Percentiles rank a stretch among this genome's conserved stretches.
These are phyloP conservation scores for Pangasius mekongensis DNA, from an alignment of 2,797 vertebrate species.

Conservation along the genomic window DNA sequence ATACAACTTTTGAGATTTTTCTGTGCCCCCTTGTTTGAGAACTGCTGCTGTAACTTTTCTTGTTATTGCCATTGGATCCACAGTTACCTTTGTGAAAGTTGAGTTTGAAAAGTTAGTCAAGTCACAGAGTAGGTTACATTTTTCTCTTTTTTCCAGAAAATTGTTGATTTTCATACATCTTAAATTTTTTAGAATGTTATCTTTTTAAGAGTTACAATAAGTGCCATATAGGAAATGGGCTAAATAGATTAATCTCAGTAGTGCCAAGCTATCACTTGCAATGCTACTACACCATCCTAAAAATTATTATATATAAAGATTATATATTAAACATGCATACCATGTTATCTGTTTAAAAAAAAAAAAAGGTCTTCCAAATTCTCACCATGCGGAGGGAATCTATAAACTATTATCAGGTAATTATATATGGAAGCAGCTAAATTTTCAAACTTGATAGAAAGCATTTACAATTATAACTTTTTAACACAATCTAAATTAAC, in stretches of 20 bases:
- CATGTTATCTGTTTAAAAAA: too few relatives aligned
- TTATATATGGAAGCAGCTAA: neutral
- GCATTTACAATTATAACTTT: neutral
- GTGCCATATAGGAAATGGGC: neutral
- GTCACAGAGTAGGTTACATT: neutral
- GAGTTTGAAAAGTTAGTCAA: neutral
- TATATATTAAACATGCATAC: neutral
- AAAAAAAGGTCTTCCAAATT: too few relatives aligned
- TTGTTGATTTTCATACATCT: neutral
- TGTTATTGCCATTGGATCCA: neutral
- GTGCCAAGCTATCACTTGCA: neutral
- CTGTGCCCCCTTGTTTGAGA: neutral
- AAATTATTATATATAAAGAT: too few relatives aligned
- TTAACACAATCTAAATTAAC: slow-evolving; percentile 1
- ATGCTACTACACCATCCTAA: neutral
- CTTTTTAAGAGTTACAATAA: neutral
- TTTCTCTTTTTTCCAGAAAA: neutral
- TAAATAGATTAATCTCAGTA: neutral
- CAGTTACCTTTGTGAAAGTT: neutral
- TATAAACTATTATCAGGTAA: neutral
- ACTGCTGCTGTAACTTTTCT: neutral
- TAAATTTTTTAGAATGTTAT: neutral
- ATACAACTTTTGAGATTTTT: neutral
- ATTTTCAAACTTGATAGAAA: neutral
- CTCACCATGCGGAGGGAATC: too few relatives aligned